A percentile compares a stretch with the other conserved stretches of the same genome.
Conservation (phyloP, 2,797 vertebrate genomes). For the Scarus forsteni region DNA sequence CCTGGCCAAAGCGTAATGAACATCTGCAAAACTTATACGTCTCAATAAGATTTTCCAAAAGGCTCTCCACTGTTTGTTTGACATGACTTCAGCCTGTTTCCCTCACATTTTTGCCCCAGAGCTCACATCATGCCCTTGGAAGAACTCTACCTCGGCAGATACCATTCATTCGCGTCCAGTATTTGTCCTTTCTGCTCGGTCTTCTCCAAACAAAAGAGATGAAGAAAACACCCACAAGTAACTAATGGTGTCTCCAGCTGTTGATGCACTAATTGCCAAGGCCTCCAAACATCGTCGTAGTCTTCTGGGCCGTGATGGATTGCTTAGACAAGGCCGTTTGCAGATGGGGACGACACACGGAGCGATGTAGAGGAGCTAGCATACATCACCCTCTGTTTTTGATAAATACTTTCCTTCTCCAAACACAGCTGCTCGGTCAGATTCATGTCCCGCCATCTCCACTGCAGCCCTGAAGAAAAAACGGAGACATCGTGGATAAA, state of each 20-base stretch:
- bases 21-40: slow-evolving; percentile 74
- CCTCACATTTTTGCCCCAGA: slow-evolving; percentile 25
- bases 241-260: slow-evolving; percentile 82
- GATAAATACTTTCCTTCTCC: slow-evolving; percentile 83
- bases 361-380: slow-evolving; percentile 55
- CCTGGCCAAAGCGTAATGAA: slow-evolving; percentile 70
- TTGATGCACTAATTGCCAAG: slow-evolving; percentile 77
- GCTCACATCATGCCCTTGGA: slow-evolving; percentile 15
- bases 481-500: slow-evolving; percentile 60
- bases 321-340: slow-evolving; percentile 45
- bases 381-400: slow-evolving; percentile 77
- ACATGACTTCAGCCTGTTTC: slow-evolving; percentile 37
- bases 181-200: slow-evolving; percentile 50
- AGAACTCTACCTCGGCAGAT: slow-evolving; percentile 59
- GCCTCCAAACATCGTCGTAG: slow-evolving; percentile 44
- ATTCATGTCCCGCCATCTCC: slow-evolving; percentile 30
- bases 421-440: slow-evolving; percentile 86
- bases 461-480: slow-evolving; percentile 16
- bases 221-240: slow-evolving; percentile 65
- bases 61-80: slow-evolving; percentile 38
- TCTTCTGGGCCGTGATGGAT: slow-evolving; percentile 71
- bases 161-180: slow-evolving; percentile 63
- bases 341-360: slow-evolving; percentile 53
- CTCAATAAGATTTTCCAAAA: slow-evolving; percentile 71
- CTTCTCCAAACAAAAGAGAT: slow-evolving; percentile 65